phyloP scores from a whole-genome alignment of 2,888 invertebrate species.

The Eucriotettix oculatus region DNA sequence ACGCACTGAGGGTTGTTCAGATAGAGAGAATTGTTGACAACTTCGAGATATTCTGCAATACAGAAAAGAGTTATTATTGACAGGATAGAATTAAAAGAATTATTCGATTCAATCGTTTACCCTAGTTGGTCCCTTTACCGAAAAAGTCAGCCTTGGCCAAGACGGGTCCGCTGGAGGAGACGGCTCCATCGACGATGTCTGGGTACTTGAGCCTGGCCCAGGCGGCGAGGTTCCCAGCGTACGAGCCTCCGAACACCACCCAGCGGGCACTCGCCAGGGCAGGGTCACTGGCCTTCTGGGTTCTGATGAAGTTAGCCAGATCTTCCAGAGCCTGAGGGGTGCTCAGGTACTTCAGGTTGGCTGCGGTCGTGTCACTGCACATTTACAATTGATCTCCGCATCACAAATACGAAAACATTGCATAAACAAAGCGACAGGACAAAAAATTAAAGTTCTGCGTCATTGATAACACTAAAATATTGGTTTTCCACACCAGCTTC shows the following conservation, averaged over 20 bases:
- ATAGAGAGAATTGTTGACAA: slow-evolving; percentile 1
- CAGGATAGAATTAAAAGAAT: background rate
- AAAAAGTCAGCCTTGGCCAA: slow-evolving; percentile 38
- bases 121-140: slow-evolving; percentile 22
- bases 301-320: slow-evolving; percentile 38
- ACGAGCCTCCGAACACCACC: slow-evolving; percentile 40
- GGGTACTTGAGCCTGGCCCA: slow-evolving; percentile 42
- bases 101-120: background rate
- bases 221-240: slow-evolving; percentile 40
- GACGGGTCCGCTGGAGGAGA: slow-evolving; percentile 42
- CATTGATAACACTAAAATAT: no score
- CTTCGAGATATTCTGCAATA: slow-evolving; percentile 6
- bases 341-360: slow-evolving; percentile 41
- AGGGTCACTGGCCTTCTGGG: background rate
- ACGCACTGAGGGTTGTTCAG: slow-evolving; percentile 2
- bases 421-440: no score
- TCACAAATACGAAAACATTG: no score
- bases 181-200: slow-evolving; percentile 34
- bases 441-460: no score
- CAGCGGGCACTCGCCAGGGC: slow-evolving; percentile 18
- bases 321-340: slow-evolving; percentile 50
- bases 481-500: no score
- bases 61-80: background rate
- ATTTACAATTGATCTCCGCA: no score
- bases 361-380: slow-evolving; percentile 33